Conservation (phyloP, 2,797 vertebrate species). For the Cossypha heuglini region DNA sequence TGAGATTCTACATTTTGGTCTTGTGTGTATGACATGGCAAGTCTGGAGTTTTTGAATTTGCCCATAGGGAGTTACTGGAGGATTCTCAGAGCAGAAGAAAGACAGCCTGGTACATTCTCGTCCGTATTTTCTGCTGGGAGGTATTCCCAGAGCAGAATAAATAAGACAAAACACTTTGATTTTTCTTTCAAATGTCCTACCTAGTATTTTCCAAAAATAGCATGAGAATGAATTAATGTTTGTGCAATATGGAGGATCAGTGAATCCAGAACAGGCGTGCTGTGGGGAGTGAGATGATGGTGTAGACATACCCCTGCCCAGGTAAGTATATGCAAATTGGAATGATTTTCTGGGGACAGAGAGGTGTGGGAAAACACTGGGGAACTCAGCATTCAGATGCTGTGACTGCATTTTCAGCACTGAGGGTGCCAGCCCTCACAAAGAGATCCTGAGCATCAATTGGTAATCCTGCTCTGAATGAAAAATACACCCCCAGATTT, state of each 20-base stretch:
- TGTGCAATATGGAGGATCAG: not conserved
- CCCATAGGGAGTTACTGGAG: not conserved
- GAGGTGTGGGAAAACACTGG: not conserved
- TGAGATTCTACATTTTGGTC: not conserved
- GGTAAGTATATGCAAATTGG: not conserved
- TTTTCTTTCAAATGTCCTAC: not conserved
- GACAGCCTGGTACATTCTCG: not conserved
- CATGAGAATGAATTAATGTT: not conserved
- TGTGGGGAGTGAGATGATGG: not conserved
- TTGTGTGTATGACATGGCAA: not conserved
- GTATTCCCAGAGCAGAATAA: not conserved
- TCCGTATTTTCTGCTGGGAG: not conserved
- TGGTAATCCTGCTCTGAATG: not conserved
- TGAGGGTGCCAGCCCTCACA: not conserved
- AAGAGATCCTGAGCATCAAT: not conserved
- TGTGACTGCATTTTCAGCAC: not conserved
- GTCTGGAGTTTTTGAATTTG: not conserved
- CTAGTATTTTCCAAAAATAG: not conserved
- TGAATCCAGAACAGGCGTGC: not conserved
- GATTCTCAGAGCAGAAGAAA: not conserved
- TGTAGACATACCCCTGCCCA: not conserved
- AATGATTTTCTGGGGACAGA: not conserved
- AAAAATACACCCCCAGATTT: not conserved
- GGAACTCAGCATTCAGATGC: not conserved
- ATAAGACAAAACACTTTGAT: not conserved